Evolutionary conservation across 1,140 invertebrate genomes (phyloP), one percentile per base, ranked within the genome.

Genomic region (Thaumetopoea pityocampa): DNA sequence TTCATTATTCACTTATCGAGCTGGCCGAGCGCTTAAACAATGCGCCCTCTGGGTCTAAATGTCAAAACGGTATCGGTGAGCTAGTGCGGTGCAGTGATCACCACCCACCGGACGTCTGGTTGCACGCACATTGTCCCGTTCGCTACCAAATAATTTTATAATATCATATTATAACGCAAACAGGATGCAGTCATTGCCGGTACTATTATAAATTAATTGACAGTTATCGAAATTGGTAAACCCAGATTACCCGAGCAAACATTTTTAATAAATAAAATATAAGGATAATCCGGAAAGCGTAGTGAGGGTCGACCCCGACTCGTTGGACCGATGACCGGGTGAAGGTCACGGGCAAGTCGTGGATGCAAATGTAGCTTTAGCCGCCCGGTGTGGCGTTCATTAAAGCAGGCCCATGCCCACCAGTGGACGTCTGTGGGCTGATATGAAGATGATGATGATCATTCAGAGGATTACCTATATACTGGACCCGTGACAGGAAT

Each of bases 61-160:
- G 65, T 62, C 57, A 63, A n/a, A 54, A 50, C 49, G 49, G 49
- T 65, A 64, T 68, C 67, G 41, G 34, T 38, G 34, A 43, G 18
- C 38, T 29, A 33, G 38, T 42, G 23, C 34, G 33, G 27, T 26
- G 19, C 29, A 30, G 26, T 34, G 46, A 53, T 52, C 35, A 37
- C n/a, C 18, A 52, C 35, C 42, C 47, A 56, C 49, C 53, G 57
- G 57, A 57, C 51, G 38, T 45, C 43, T 40, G 40, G 18, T 34
- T 50, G 32, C 22, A 47, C 20, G 29, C 34, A 35, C 41, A 57
- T 57, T 53, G 55, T 40, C 35, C 33, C 27, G 40, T 42, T 27
- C 30, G 29, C 37, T 35, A 42, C 32, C 22, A 16, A 36, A 48
- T 40, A 36, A 48, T 48, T 48, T 29, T 24, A 42, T 42, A 35